Evolutionary conservation across 92 coral and sea anemone genomes (phyloP).

Genomic region (Siderastrea siderea): DNA sequence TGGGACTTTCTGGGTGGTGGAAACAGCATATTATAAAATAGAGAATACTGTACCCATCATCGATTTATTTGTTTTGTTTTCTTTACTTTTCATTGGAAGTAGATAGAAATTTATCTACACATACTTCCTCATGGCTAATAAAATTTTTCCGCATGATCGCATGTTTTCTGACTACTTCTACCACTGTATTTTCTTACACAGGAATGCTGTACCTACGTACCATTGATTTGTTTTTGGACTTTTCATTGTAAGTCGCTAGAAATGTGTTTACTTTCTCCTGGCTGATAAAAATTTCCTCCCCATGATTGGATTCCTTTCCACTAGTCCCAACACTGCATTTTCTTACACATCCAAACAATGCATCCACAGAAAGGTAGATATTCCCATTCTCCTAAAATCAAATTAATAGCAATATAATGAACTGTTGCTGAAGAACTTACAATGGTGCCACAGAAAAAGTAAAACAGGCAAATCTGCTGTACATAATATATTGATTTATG

Average conservation of each 20-base stretch:
- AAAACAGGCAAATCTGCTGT: no score
- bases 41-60: no score
- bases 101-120: no score
- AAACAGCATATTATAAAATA: no score
- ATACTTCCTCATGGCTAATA: no score
- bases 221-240: slow-evolving; percentile 20
- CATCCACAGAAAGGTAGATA: slow-evolving; percentile 45
- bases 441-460: no score
- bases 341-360: slow-evolving; percentile 64
- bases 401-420: not conserved
- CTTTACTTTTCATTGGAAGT: no score
- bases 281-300: slow-evolving; percentile 49
- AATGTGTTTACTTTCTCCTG: slow-evolving; percentile 61
- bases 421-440: no score
- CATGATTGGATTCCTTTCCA: slow-evolving; percentile 43
- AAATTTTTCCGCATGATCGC: not conserved
- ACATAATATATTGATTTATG: no score
- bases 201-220: not conserved
- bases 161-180: not conserved
- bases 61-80: no score
- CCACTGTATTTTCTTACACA: not conserved
- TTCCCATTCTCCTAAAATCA: slow-evolving; percentile 43
- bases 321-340: slow-evolving; percentile 59
- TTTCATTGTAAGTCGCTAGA: slow-evolving; percentile 17
- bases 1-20: no score